These are phyloP conservation scores for Galendromus occidentalis DNA, from an alignment of 1,140 invertebrate species.

Conservation along the genomic window DNA sequence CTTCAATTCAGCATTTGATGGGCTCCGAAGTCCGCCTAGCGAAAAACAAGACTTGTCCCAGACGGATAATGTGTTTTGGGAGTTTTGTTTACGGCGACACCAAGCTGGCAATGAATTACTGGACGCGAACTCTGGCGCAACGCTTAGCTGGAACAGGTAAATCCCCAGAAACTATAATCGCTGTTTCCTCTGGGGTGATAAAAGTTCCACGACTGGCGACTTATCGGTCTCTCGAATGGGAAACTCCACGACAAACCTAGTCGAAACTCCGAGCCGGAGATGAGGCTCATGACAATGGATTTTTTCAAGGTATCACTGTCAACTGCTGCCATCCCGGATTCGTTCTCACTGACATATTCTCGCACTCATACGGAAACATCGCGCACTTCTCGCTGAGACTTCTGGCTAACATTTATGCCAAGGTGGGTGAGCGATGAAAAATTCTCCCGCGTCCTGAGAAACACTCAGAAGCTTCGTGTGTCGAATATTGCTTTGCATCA, in stretches of 20 bases:
- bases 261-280: no score
- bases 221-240: no score
- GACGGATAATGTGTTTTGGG: neutral
- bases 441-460: no score
- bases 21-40: neutral
- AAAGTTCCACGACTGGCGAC: no score
- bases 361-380: neutral
- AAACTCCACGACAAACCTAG: no score
- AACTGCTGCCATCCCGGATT: neutral
- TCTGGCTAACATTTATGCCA: neutral
- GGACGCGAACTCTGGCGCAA: neutral
- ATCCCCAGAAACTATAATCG: no score
- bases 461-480: no score
- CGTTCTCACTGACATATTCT: neutral
- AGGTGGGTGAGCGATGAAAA: neutral
- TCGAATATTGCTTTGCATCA: no score
- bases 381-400: neutral
- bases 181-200: no score
- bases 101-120: neutral
- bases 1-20: neutral
- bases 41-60: neutral
- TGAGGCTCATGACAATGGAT: no score
- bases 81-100: neutral
- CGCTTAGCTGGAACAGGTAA: neutral
- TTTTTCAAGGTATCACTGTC: neutral